phyloP scores from a whole-genome alignment of 2,113 vertebrate species.

The Chloroceryle aenea region DNA sequence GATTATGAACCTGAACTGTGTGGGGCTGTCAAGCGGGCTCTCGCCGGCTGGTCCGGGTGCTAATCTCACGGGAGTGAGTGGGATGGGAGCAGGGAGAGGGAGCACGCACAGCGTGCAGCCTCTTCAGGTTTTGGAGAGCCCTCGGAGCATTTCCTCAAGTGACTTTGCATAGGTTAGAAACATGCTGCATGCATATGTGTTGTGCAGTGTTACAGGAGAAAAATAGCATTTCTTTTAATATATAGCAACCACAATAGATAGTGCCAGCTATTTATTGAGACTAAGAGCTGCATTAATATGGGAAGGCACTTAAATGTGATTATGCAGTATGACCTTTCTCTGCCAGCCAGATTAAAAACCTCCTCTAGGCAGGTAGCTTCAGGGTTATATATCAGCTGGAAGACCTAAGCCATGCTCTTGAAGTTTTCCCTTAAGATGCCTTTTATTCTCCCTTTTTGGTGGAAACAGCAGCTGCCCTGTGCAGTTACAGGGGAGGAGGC shows the following conservation, averaged over 20 bases:
- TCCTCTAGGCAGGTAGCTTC: background rate
- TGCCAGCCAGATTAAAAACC: background rate
- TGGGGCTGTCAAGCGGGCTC: background rate
- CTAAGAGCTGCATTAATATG: background rate
- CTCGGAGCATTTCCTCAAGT: background rate
- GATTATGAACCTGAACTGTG: background rate
- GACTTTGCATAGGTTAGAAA: background rate
- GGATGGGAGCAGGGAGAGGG: background rate
- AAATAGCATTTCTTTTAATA: background rate
- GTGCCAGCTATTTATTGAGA: background rate
- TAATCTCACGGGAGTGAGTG: background rate
- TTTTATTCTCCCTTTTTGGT: background rate
- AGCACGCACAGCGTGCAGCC: background rate
- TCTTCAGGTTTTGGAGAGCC: background rate
- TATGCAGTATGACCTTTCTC: background rate
- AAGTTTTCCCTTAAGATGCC: background rate
- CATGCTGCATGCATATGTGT: background rate
- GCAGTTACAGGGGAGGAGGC: background rate
- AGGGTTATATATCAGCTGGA: background rate
- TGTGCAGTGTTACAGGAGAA: background rate
- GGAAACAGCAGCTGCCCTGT: background rate
- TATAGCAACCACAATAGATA: background rate
- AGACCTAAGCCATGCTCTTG: background rate
- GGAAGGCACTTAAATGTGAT: background rate
- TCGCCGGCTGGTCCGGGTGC: accelerated